Evolutionary conservation across 2,888 invertebrate genomes (phyloP), one percentile per base, ranked within the genome.

Genomic region (Ochropleura plecta): DNA sequence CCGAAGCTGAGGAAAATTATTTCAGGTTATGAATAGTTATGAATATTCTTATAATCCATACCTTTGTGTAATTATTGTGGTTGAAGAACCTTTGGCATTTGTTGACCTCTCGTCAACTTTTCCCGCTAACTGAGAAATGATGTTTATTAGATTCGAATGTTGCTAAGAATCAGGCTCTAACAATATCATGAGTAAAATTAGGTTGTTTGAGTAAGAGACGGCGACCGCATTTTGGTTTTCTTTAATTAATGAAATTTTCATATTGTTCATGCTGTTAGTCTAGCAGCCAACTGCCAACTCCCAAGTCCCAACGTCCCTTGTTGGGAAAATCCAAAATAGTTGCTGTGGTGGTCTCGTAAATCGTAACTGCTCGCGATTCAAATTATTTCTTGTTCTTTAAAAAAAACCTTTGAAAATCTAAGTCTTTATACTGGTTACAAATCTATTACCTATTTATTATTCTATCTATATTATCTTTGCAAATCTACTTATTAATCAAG

Each of bases 1-100:
- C 66, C 57, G 78, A 82, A 84, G 73, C 30, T 60, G 68, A 73
- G 74, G 64, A 71, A 83, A 83, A 78, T 63, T 40, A 77, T 76
- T 81, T 71, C 59, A 70, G 68, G 20, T 79, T 79, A 77, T 71
- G 20, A 73, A 73, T 76, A 77, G 64, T 62, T 53, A 60, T 63
- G 12, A 63, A 67, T 55, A 49, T 67, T 16, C 53, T 64, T 42
- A 64, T 5, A 65, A 75, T 42, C 20, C 14, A 42, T 60, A 49
- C 30, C 30, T 30, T 30, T 51, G 8, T 14, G 7, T 65, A 30
- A 18, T 16, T 67, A 48, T 59, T 53, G 8, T 46, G 20, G 30
- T 49, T 57, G 40, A 60, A 4, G 55, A 59, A 57, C 14, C 42
- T 20, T 16, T 64, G 20, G 40, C 10, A 8, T 63, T 49, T 40